These are phyloP conservation scores for Eupelmus urozonus DNA, from an alignment of 2,888 invertebrate genomes.

Conservation along the genomic window DNA sequence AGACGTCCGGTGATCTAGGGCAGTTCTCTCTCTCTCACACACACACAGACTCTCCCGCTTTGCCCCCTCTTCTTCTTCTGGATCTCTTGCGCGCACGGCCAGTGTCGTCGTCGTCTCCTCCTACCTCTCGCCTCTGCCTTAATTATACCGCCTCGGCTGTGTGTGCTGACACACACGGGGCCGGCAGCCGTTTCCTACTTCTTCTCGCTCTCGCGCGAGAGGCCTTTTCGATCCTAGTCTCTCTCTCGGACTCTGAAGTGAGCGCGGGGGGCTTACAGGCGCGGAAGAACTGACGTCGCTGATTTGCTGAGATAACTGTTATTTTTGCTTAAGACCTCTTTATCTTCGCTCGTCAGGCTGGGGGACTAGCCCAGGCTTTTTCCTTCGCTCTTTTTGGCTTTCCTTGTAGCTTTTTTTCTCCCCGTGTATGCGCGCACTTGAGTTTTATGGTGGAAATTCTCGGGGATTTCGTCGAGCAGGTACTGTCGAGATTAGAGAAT, in stretches of 20 bases:
- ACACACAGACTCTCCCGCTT: constrained; percentile 48
- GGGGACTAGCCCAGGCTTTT: too few relatives aligned
- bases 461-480: constrained; percentile 14
- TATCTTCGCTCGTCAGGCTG: constrained; percentile 55
- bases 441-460: constrained; percentile 40
- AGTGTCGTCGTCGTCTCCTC: neutral
- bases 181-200: constrained; percentile 21
- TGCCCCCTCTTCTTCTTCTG: too few relatives aligned
- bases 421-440: neutral
- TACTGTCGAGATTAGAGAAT: constrained; percentile 25
- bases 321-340: constrained; percentile 56
- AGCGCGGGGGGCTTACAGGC: constrained; percentile 39
- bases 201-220: neutral
- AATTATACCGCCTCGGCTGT: constrained; percentile 71
- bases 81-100: neutral
- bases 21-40: constrained; percentile 68
- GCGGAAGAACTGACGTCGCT: constrained; percentile 56
- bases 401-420: neutral
- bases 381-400: neutral
- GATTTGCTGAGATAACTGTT: constrained; percentile 53
- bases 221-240: constrained; percentile 39
- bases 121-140: constrained; percentile 63
- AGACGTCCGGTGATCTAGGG: constrained; percentile 77
- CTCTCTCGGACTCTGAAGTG: constrained; percentile 55
- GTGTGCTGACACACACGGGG: constrained; percentile 42